Base-by-base conservation (phyloP, 1,140 invertebrate genomes). In the Lasaia peninsularis region DNA sequence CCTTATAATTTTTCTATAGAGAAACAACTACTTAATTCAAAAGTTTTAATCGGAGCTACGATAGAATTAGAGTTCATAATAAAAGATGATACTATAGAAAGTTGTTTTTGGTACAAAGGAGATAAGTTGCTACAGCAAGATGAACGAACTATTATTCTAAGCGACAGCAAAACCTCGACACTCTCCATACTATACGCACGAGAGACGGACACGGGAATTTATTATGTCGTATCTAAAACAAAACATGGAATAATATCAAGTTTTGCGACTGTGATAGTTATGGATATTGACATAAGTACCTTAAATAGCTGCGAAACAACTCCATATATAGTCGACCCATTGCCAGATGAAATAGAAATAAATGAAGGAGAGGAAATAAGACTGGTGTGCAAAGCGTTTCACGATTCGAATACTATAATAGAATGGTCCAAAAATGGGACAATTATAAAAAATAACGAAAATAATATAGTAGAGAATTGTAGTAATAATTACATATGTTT, bases 121-220 rank as follows among this genome's bases (percentile, higher is more conserved):
- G 57, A 68, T 57, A 49, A 28, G 16, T 18, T 20, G 11, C 12
- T 73, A 28, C 21, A 52, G 32, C 59, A 57, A 60, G 56, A 68
- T 51, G 57, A 62, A 37, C 61, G 71, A 21, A 68, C 37, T 6
- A 64, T 68, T 51, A 52, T 71, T 8, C 50, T 68, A 16, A 67
- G 58, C 12, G 65, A 66, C 50, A 58, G 24, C 20, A 62, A 52
- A 33, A 64, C 55, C 5, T 58, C 65, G 0, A 55, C 61, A 11
- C 63, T 73, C 6, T 66, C 61, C 12, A 65, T 71, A 44, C 34
- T 61, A 18, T 35, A 50, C 48, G 63, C 68, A 53, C 49, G 58
- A 60, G 52, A 62, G 21, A 64, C 51, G 2, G 71, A 74, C 40
- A 54, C 62, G 10, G 71, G 71, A 37, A 61, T 74, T 32, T 74